Evolutionary conservation across 2,113 vertebrate species (phyloP).

Genomic region (Macquaria australasica): DNA sequence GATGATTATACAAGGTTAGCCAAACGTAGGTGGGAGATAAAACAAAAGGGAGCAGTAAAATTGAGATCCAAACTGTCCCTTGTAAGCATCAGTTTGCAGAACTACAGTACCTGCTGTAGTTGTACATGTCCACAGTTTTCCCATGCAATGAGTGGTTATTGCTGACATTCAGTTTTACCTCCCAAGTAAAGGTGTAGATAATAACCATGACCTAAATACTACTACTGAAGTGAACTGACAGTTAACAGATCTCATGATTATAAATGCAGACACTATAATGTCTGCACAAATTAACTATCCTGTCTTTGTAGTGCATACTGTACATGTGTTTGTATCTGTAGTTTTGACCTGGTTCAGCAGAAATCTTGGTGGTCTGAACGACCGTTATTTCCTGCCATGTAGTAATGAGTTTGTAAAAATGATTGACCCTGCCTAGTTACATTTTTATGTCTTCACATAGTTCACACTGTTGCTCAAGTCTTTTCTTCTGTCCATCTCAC

Average conservation of each 20-base stretch:
- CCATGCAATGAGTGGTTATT: background rate
- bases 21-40: background rate
- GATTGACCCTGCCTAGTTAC: background rate
- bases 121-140: background rate
- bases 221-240: background rate
- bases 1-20: background rate
- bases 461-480: conserved; percentile 4
- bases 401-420: conserved; percentile 14
- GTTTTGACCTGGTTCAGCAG: conserved; percentile 17
- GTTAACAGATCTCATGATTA: too few relatives aligned
- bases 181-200: background rate
- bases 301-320: background rate
- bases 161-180: background rate
- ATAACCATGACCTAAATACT: background rate
- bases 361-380: background rate
- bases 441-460: conserved; percentile 12
- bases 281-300: background rate
- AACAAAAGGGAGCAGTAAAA: background rate
- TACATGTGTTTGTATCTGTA: conserved; percentile 6
- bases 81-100: too few relatives aligned
- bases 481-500: conserved; percentile 13
- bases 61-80: too few relatives aligned
- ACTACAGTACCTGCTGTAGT: background rate
- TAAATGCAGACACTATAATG: background rate
- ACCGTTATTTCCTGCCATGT: conserved; percentile 7